Base-by-base conservation (phyloP, 1,140 invertebrate species). In the Leptopilina clavipes region DNA sequence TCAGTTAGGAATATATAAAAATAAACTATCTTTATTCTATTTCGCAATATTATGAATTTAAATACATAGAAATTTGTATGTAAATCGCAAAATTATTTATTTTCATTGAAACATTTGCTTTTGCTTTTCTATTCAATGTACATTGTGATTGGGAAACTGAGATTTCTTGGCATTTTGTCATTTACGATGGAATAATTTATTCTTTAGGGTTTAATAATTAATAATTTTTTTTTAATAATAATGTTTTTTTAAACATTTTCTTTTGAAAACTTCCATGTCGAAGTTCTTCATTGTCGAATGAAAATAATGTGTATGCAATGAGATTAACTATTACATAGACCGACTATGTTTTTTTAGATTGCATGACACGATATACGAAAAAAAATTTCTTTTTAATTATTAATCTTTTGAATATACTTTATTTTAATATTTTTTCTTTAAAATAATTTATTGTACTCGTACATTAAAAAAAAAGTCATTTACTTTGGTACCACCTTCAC, bases 291-390 rank as follows among this genome's bases (percentile, higher is more conserved):
- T 71, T 44, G 17, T 43, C 70, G n/a, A 25, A 44, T 71, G 19
- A 43, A 71, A 44, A 71, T 44, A 71, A 71, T 71, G 43, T 71
- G 37, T 71, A 43, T 45, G 37, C 25, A 22, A 71, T 71, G 31
- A 71, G 25, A 44, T 71, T 18, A 3, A 43, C 11, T 71, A 19
- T 71, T 17, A 17, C 10, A 44, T n/a, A 19, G n/a, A 25, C 10
- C 19, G 40, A 19, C 40, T 71, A 18, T 71, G 17, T 44, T 22
- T 10, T 5, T 45, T 44, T 44, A 71, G 37, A 19, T 40, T 71
- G 37, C 43, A 71, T 71, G 37, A 5, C 6, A 43, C 11, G 25
- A 19, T n/a, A 52, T 17, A n/a, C 37, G 5, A 17, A 52, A 45
- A 45, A 45, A 14, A 10, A 45, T n/a, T 3, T 48, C 12, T 48